Conservation (phyloP, 2,888 invertebrate species). For the Tetanocera ferruginea region DNA sequence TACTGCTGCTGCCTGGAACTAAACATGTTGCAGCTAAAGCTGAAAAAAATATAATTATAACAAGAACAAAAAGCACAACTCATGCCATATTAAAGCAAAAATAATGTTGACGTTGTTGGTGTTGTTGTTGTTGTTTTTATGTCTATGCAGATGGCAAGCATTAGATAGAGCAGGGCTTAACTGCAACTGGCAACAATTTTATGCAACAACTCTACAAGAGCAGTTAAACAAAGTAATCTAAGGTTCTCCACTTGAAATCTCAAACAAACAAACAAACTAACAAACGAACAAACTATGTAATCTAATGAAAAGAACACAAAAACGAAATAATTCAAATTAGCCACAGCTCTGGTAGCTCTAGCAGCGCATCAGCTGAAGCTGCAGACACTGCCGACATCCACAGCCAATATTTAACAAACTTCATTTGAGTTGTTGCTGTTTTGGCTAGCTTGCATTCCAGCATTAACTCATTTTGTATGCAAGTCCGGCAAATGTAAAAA, state of each 20-base stretch:
- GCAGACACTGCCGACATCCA: neutral
- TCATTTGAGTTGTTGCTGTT: neutral
- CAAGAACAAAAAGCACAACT: neutral
- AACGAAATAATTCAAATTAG: slow-evolving; percentile 56
- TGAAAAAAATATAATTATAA: too few species aligned
- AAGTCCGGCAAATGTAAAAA: slow-evolving; percentile 49
- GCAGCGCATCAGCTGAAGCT: neutral
- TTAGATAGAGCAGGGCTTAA: neutral
- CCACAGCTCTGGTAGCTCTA: slow-evolving; percentile 17
- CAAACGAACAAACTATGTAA: slow-evolving; percentile 1
- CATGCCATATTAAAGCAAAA: neutral
- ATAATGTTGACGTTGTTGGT: neutral
- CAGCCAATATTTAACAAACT: neutral
- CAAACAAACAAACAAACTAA: neutral
- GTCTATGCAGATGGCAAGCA: neutral
- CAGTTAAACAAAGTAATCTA: neutral
- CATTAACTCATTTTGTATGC: slow-evolving; percentile 64
- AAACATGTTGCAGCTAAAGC: too few species aligned
- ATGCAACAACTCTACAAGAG: neutral
- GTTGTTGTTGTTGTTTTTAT: neutral
- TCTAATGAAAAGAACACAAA: slow-evolving; percentile 12
- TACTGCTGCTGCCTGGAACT: too few species aligned
- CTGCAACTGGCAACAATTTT: neutral
- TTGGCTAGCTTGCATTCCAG: slow-evolving; percentile 50
- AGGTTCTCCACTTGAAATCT: slow-evolving; percentile 1